A percentile compares a stretch with the other conserved stretches of the same genome.
Conservation (phyloP, 2,113 vertebrate genomes). For the Pyrgilauda ruficollis region DNA sequence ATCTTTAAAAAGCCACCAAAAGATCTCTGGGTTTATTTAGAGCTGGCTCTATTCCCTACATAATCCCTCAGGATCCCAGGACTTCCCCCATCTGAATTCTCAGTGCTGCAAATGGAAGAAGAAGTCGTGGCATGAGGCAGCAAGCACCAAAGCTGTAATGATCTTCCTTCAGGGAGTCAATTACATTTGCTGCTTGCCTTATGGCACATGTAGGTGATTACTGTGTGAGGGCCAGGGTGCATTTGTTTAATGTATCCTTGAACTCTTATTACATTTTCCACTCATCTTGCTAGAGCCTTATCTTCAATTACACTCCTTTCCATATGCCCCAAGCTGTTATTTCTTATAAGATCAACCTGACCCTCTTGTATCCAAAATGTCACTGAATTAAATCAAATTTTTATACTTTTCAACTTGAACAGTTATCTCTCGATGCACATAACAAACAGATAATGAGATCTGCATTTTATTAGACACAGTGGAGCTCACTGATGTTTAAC, state of each 20-base stretch:
- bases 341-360: slow-evolving; percentile 20
- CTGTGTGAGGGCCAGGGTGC: background rate
- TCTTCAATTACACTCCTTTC: slow-evolving; percentile 53
- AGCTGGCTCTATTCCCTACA: background rate
- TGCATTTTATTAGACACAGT: slow-evolving; percentile 63
- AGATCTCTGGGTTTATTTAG: background rate
- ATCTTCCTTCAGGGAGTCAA: slow-evolving; percentile 32
- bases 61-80: background rate
- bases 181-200: slow-evolving; percentile 51
- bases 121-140: background rate
- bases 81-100: background rate
- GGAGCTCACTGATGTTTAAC: background rate
- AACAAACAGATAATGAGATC: slow-evolving; percentile 68
- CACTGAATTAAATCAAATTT: slow-evolving; percentile 60
- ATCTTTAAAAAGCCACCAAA: background rate
- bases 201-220: slow-evolving; percentile 15
- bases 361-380: slow-evolving; percentile 45
- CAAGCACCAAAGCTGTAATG: background rate
- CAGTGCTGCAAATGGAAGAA: slow-evolving; percentile 13
- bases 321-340: slow-evolving; percentile 22
- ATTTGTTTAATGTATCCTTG: slow-evolving; percentile 51
- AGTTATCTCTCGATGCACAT: slow-evolving; percentile 53
- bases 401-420: slow-evolving; percentile 52
- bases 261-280: slow-evolving; percentile 42
- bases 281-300: slow-evolving; percentile 46